Evolutionary conservation across 1,140 invertebrate species (phyloP).

Genomic region (Diorhabda carinulata): DNA sequence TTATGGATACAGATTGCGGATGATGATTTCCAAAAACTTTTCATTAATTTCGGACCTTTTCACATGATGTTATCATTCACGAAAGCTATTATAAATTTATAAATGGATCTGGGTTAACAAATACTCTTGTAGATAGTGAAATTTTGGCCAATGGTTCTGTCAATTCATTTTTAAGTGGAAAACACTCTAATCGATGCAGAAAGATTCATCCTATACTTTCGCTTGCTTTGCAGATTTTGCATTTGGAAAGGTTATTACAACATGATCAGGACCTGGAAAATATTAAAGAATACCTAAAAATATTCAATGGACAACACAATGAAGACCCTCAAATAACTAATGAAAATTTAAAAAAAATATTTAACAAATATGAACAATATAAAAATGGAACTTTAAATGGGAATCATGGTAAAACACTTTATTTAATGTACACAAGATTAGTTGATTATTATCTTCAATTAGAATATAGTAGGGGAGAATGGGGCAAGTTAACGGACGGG

Average conservation of each 20-base stretch:
- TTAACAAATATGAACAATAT: conserved; percentile 35
- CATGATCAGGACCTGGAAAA: conserved; percentile 9
- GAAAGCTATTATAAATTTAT: conserved; percentile 41
- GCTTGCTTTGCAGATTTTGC: conserved; percentile 11
- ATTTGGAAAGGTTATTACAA: conserved; percentile 17
- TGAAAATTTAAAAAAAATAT: conserved; percentile 9
- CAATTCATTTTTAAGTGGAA: conserved; percentile 19
- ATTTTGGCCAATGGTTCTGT: conserved; percentile 26
- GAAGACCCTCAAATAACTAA: conserved; percentile 15
- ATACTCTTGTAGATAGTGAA: conserved; percentile 14
- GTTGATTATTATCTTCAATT: conserved; percentile 22
- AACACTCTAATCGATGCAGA: conserved; percentile 30
- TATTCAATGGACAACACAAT: conserved; percentile 9
- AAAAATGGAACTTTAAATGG: conserved; percentile 29
- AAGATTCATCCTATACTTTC: conserved; percentile 21
- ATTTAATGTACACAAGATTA: conserved; percentile 19
- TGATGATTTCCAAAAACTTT: conserved; percentile 29
- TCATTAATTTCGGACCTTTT: conserved; percentile 30
- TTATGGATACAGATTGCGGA: conserved; percentile 39
- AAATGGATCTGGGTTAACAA: conserved; percentile 38
- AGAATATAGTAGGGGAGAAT: conserved; percentile 11
- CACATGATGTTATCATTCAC: conserved; percentile 18
- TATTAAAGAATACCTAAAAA: conserved; percentile 9
- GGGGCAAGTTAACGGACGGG: too few relatives aligned
- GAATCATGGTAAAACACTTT: conserved; percentile 26